A percentile compares a stretch with the other conserved stretches of the same genome.
These are phyloP conservation scores for Cariama cristata DNA, from an alignment of 2,113 vertebrate species.

Conservation along the genomic window DNA sequence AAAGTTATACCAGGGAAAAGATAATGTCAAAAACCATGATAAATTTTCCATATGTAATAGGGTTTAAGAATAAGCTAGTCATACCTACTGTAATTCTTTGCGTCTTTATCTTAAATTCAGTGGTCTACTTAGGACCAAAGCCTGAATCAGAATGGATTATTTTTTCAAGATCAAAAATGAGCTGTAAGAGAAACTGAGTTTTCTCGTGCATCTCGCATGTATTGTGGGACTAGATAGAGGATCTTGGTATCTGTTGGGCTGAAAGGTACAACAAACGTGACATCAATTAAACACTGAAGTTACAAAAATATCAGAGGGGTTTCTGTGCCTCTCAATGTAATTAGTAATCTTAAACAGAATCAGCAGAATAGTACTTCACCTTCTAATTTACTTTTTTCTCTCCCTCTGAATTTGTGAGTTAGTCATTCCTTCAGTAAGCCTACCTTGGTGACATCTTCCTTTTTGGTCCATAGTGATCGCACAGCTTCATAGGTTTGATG, in stretches of 20 bases:
- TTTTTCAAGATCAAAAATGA: not conserved
- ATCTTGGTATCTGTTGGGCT: fast-evolving
- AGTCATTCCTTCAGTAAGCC: not conserved
- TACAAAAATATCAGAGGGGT: not conserved
- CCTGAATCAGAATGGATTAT: not conserved
- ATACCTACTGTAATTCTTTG: not conserved
- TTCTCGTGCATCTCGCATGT: not conserved
- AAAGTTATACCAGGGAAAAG: not conserved
- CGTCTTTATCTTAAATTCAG: not conserved
- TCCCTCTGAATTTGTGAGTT: not conserved
- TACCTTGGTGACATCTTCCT: constrained; percentile 66
- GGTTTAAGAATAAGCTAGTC: not conserved
- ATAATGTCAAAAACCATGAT: not conserved
- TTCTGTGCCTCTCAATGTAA: not conserved
- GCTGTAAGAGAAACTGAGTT: not conserved
- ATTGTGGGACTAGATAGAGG: not conserved
- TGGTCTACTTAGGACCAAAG: not conserved
- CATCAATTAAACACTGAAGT: not conserved
- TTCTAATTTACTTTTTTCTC: not conserved
- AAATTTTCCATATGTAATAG: not conserved
- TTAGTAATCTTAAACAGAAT: not conserved
- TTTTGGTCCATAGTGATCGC: constrained; percentile 76
- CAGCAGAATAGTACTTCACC: not conserved
- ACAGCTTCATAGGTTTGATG: constrained; percentile 71
- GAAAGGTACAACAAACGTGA: not conserved